Percentiles rank a stretch among this genome's conserved stretches.
These are phyloP conservation scores for Cossypha dichroa DNA, from an alignment of 2,797 vertebrate species.

Conservation along the genomic window DNA sequence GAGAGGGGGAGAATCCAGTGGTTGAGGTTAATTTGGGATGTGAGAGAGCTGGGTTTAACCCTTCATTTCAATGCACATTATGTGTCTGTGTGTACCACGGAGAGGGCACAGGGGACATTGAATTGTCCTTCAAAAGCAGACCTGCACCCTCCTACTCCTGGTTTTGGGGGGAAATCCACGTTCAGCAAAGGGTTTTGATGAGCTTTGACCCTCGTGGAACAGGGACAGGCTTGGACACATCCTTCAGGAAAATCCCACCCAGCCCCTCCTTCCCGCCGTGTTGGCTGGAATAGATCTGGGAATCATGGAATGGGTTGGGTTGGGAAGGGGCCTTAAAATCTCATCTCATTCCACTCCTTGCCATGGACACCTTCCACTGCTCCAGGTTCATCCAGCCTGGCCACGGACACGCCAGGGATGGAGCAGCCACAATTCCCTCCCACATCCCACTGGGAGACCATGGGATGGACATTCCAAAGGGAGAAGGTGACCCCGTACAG, in stretches of 20 bases:
- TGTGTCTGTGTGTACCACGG: fast-evolving
- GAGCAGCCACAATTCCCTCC: not conserved
- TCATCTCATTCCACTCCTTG: not conserved
- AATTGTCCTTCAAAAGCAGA: not conserved
- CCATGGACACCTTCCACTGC: fast-evolving
- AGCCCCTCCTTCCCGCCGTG: fast-evolving
- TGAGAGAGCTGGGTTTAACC: not conserved
- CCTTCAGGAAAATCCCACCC: not conserved
- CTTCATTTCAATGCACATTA: not conserved
- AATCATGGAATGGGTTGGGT: not conserved
- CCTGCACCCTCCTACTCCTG: too few species aligned
- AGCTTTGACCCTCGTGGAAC: fast-evolving
- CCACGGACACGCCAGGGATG: not conserved
- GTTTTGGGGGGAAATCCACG: not conserved
- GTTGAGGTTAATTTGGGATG: conserved; percentile 17
- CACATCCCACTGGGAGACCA: fast-evolving
- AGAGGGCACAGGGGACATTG: not conserved
- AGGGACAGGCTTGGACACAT: not conserved
- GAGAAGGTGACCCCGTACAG: fast-evolving
- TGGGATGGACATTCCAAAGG: not conserved
- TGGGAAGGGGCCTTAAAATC: not conserved
- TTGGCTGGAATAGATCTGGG: fast-evolving
- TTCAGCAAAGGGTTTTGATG: not conserved
- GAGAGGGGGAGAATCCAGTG: not conserved
- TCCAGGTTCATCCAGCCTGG: not conserved